These are phyloP conservation scores for Augochlorella aurata DNA, from an alignment of 2,888 invertebrate species.

Conservation along the genomic window DNA sequence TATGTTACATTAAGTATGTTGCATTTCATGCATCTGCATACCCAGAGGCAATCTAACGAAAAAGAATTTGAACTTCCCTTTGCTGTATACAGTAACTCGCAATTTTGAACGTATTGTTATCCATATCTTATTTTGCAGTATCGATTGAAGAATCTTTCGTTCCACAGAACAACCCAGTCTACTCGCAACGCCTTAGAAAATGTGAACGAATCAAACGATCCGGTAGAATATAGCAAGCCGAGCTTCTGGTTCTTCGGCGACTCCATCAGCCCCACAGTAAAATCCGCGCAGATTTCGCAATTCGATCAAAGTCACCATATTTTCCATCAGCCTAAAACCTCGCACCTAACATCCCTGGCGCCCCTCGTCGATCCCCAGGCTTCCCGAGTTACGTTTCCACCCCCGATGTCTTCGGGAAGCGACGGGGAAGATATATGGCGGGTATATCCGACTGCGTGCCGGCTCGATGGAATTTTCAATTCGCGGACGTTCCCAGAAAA, in stretches of 20 bases:
- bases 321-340: not conserved
- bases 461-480: constrained; percentile 18
- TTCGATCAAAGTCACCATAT: not conserved
- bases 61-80: too few species aligned
- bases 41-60: too few species aligned
- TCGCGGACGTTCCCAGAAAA: constrained; percentile 17
- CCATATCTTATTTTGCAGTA: too few species aligned
- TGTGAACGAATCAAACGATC: too few species aligned
- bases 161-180: too few species aligned
- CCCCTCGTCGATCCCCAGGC: not conserved
- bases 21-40: too few species aligned
- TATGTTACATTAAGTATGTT: too few species aligned
- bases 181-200: too few species aligned
- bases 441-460: constrained; percentile 4
- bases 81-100: too few species aligned
- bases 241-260: not conserved
- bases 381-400: not conserved
- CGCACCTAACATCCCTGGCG: not conserved
- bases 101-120: too few species aligned
- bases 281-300: not conserved
- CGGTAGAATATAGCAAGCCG: too few species aligned
- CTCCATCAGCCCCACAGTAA: not conserved
- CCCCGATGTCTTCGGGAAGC: not conserved
- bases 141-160: too few species aligned
- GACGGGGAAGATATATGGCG: constrained; percentile 21